Percentiles rank a stretch among this genome's conserved stretches.
Conservation (phyloP, 2,888 invertebrate species). For the Cephus rjabovi region DNA sequence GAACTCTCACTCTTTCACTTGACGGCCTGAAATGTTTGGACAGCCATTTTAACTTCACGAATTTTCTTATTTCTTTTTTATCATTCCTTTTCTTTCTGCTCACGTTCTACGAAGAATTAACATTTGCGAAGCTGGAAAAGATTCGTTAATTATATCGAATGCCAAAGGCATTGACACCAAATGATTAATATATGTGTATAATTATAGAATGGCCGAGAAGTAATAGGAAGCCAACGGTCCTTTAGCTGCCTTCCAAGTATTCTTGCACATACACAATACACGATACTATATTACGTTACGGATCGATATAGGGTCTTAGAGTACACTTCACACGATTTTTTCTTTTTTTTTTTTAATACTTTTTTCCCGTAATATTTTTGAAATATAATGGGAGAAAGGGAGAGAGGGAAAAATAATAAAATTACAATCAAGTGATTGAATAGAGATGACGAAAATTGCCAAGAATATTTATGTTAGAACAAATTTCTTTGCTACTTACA, state of each 20-base stretch:
- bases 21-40: background rate
- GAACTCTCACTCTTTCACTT: background rate
- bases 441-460: background rate
- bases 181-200: constrained; percentile 9
- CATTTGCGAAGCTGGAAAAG: background rate
- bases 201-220: constrained; percentile 10
- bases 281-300: constrained; percentile 2
- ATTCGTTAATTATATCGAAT: constrained; percentile 14
- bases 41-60: background rate
- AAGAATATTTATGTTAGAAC: background rate
- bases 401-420: background rate
- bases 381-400: background rate
- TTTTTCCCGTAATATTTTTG: background rate
- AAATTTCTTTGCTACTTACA: background rate
- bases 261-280: constrained; percentile 4
- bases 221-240: constrained; percentile 6
- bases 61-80: background rate
- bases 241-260: constrained; percentile 17
- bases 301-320: constrained; percentile 5
- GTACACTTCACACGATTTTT: background rate
- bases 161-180: constrained; percentile 22
- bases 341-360: background rate
- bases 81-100: background rate
- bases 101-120: background rate
- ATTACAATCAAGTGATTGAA: background rate